Percentiles rank a stretch among this genome's conserved stretches.
phyloP scores from a whole-genome alignment of 2,888 invertebrate genomes.

The Tridacna crocea region DNA sequence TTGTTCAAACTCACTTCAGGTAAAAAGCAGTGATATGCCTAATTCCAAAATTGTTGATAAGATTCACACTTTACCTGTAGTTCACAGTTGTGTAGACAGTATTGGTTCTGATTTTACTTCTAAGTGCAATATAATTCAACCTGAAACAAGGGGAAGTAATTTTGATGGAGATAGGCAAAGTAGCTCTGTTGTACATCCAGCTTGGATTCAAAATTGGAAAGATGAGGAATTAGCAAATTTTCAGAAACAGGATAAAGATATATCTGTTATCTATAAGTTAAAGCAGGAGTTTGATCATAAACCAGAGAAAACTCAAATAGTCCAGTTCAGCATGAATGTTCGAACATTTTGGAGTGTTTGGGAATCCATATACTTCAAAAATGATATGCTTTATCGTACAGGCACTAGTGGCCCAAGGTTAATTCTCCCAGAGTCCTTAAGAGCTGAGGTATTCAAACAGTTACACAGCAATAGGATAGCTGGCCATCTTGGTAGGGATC shows the following conservation, averaged over 20 bases:
- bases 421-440: slow-evolving; percentile 32
- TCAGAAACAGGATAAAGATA: slow-evolving; percentile 23
- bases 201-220: slow-evolving; percentile 36
- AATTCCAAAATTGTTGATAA: background rate
- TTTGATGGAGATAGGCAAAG: too few relatives aligned
- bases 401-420: slow-evolving; percentile 4
- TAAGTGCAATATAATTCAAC: too few relatives aligned
- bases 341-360: slow-evolving; percentile 38
- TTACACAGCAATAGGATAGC: slow-evolving; percentile 40
- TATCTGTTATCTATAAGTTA: slow-evolving; percentile 23
- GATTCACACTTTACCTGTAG: background rate
- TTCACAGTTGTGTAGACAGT: too few relatives aligned
- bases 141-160: too few relatives aligned
- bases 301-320: slow-evolving; percentile 25
- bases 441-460: slow-evolving; percentile 38
- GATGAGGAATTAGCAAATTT: slow-evolving; percentile 24
- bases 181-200: slow-evolving; percentile 2
- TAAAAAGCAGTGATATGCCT: background rate
- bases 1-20: background rate
- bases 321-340: slow-evolving; percentile 5
- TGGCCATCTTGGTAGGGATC: slow-evolving; percentile 53
- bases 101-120: too few relatives aligned
- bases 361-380: slow-evolving; percentile 27
- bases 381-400: background rate
- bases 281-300: slow-evolving; percentile 21